Evolutionary conservation across 2,888 invertebrate species (phyloP).

Genomic region (Drosophila hamatofila): DNA sequence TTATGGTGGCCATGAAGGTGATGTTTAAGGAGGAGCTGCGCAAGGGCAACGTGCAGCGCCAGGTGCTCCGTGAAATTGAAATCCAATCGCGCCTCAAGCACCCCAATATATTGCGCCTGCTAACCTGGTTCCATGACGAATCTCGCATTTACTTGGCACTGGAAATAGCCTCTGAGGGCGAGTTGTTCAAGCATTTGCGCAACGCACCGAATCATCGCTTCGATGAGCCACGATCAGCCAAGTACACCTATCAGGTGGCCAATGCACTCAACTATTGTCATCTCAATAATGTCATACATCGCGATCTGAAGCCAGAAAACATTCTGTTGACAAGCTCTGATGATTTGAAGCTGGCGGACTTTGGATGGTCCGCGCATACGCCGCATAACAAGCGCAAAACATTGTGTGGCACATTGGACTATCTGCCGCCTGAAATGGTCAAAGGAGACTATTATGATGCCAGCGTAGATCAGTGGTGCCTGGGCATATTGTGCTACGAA

Average conservation of each 20-base stretch:
- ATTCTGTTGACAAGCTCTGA: conserved; percentile 91
- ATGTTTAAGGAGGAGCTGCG: conserved; percentile 93
- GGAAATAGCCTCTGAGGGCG: conserved; percentile 94
- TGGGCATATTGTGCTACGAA: conserved; percentile 96
- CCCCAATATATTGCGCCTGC: conserved; percentile 93
- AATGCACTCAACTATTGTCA: conserved; percentile 96
- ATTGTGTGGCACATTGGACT: conserved; percentile 97
- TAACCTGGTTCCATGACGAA: conserved; percentile 96
- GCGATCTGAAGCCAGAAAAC: conserved; percentile 98
- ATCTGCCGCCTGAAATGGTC: conserved; percentile 98
- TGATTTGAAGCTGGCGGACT: conserved; percentile 95
- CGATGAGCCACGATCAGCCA: conserved; percentile 89
- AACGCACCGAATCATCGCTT: conserved; percentile 88
- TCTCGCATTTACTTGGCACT: conserved; percentile 94
- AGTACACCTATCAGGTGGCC: conserved; percentile 94
- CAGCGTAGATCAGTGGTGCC: conserved; percentile 97
- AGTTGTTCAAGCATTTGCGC: conserved; percentile 92
- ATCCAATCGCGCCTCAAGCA: conserved; percentile 94
- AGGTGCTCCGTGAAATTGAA: conserved; percentile 95
- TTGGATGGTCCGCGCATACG: conserved; percentile 98
- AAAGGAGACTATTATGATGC: conserved; percentile 92
- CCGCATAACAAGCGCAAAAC: conserved; percentile 93
- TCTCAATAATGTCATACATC: conserved; percentile 93
- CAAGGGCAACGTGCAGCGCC: conserved; percentile 91
- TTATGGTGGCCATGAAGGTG: conserved; percentile 91